phyloP scores from a whole-genome alignment of 2,113 vertebrate species.

The Todiramphus chloris region DNA sequence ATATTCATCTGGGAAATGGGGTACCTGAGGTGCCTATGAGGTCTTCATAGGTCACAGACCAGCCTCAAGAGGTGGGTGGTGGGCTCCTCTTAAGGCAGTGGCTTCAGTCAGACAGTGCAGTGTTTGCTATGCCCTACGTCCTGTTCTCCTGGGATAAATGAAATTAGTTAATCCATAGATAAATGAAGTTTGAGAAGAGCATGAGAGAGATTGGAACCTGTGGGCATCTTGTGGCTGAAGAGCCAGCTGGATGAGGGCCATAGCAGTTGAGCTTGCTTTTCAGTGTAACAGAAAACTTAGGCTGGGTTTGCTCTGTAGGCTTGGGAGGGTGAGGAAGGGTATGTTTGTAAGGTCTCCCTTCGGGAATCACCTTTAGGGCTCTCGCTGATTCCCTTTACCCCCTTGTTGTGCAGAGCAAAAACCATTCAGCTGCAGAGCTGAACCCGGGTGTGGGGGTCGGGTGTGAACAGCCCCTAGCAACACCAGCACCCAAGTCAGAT shows the following conservation, averaged over 20 bases:
- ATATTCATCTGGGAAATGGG: neutral
- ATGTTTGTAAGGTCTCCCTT: neutral
- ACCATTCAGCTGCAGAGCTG: neutral
- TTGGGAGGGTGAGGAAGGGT: neutral
- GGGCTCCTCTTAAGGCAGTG: neutral
- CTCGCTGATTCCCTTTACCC: neutral
- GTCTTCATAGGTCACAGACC: neutral
- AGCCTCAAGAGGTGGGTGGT: neutral
- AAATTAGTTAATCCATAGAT: neutral
- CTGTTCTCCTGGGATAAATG: neutral
- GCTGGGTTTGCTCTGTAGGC: neutral
- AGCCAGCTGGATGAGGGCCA: neutral
- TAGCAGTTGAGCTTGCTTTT: neutral
- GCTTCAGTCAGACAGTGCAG: neutral
- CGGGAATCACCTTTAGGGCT: neutral
- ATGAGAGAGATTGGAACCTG: neutral
- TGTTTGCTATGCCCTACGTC: neutral
- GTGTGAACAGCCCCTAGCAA: neutral
- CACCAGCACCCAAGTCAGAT: neutral
- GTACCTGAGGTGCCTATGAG: neutral
- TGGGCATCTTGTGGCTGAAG: neutral
- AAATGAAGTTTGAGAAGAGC: neutral
- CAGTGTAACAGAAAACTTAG: neutral
- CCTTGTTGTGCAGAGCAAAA: neutral
- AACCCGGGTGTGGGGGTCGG: accelerated